Conservation (phyloP, 1,140 invertebrate genomes). For the Oedothorax gibbosus region DNA sequence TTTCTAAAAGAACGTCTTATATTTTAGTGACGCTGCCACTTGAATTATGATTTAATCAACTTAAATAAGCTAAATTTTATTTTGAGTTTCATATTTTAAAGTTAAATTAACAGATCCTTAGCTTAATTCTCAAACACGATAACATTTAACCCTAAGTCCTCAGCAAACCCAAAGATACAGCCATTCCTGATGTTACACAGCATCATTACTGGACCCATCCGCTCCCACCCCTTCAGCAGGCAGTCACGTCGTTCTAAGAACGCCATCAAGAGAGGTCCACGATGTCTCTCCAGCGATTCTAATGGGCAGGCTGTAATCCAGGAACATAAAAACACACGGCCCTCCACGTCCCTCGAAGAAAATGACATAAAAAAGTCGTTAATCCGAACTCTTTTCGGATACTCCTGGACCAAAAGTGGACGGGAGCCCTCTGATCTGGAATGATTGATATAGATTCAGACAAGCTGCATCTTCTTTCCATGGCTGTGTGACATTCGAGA, state of each 20-base stretch:
- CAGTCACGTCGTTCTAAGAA: constrained; percentile 18
- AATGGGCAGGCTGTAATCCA: constrained; percentile 51
- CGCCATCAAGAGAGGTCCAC: constrained; percentile 9
- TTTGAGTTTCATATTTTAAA: too few relatives aligned
- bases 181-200: too few relatives aligned
- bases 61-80: too few relatives aligned
- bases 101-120: too few relatives aligned
- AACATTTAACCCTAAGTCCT: too few relatives aligned
- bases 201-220: too few relatives aligned
- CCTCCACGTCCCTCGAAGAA: constrained; percentile 7
- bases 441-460: constrained; percentile 49
- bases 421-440: constrained; percentile 36
- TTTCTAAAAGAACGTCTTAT: too few relatives aligned
- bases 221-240: too few relatives aligned
- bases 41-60: too few relatives aligned
- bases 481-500: not conserved
- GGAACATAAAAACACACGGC: constrained; percentile 14
- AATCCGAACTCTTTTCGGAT: not conserved
- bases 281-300: constrained; percentile 20
- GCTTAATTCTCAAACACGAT: too few relatives aligned
- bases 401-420: constrained; percentile 16
- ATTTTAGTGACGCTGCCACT: too few relatives aligned
- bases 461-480: not conserved
- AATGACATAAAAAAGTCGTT: constrained; percentile 54
- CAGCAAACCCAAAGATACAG: too few relatives aligned